Evolutionary conservation across 2,113 vertebrate genomes (phyloP).

Genomic region (Tympanuchus pallidicinctus): DNA sequence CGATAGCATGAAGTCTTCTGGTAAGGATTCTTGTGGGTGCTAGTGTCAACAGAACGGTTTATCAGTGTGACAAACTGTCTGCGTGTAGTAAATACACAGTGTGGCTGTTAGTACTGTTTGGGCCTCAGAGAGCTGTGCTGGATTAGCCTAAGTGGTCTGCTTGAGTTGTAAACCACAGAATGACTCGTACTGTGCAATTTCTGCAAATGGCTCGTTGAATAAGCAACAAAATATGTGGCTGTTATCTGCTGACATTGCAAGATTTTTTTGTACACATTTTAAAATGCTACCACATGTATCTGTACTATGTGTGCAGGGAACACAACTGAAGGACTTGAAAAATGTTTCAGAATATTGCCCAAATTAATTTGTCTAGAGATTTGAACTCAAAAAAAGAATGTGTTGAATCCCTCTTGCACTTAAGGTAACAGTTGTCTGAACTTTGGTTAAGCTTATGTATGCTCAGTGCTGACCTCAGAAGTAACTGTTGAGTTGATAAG

Average conservation of each 20-base stretch:
- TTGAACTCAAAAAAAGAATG: neutral
- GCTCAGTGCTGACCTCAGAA: neutral
- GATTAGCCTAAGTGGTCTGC: neutral
- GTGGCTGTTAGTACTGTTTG: neutral
- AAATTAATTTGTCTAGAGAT: neutral
- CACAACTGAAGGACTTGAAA: neutral
- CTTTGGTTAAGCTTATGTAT: neutral
- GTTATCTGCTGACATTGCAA: neutral
- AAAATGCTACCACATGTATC: neutral
- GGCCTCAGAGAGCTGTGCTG: neutral
- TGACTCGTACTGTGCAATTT: neutral
- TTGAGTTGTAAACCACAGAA: neutral
- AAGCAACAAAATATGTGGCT: constrained; percentile 14
- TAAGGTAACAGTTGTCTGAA: neutral
- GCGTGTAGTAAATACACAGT: neutral
- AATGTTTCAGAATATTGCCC: neutral
- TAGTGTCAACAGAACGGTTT: neutral
- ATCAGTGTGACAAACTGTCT: neutral
- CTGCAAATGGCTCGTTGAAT: constrained; percentile 2
- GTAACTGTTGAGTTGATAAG: rapidly evolving
- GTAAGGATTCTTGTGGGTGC: neutral
- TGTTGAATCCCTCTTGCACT: rapidly evolving
- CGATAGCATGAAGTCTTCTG: neutral
- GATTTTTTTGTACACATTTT: neutral
- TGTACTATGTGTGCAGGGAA: neutral